Evolutionary conservation across 2,797 vertebrate species (phyloP).

Genomic region (Paratrypauchen microcephalus): DNA sequence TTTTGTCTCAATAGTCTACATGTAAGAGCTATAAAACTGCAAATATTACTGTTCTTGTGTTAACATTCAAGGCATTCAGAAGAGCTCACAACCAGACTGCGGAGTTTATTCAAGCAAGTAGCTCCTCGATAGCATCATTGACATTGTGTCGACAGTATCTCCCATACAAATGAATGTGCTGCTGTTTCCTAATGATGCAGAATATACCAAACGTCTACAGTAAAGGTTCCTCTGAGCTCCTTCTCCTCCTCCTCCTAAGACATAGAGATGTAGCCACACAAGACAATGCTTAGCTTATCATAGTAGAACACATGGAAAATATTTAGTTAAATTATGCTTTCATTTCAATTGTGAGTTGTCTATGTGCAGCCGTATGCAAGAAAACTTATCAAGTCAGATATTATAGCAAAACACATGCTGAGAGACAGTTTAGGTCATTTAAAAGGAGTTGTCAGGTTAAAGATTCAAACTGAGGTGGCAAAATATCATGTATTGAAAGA

Average conservation of each 20-base stretch:
- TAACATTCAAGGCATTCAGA: conserved; percentile 1
- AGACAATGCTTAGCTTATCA: conserved; percentile 31
- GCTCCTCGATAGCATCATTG: conserved; percentile 35
- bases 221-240: conserved; percentile 16
- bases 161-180: conserved; percentile 22
- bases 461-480: not conserved
- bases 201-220: conserved; percentile 18
- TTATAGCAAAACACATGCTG: conserved; percentile 6
- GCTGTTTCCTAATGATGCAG: conserved; percentile 39
- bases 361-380: conserved; percentile 14
- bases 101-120: conserved; percentile 25
- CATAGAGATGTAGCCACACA: conserved; percentile 11
- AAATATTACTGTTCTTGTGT: not conserved
- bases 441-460: conserved; percentile 4
- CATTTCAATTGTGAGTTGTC: conserved; percentile 13
- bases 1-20: not conserved
- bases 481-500: conserved; percentile 4
- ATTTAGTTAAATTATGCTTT: conserved; percentile 6
- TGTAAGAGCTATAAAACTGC: not conserved
- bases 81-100: conserved; percentile 1
- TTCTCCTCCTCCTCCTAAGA: not conserved
- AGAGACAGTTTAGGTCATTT: not conserved
- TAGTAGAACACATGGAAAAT: conserved; percentile 37
- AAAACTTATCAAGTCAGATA: conserved; percentile 36
- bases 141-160: conserved; percentile 28